phyloP scores from a whole-genome alignment of 2,888 invertebrate genomes.

The Noctua janthe region DNA sequence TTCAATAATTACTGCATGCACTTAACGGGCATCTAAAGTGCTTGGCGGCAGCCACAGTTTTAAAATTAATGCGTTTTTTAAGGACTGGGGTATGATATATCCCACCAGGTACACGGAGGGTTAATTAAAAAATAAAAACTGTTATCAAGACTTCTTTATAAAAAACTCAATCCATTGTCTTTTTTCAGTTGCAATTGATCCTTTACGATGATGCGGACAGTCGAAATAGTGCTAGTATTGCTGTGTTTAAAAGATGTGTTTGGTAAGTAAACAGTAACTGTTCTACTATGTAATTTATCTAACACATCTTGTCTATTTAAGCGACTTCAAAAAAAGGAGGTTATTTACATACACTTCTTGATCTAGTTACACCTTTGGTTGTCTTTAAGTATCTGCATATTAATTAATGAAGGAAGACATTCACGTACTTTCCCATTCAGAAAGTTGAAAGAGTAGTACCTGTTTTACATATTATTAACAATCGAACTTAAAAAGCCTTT shows the following conservation, averaged over 20 bases:
- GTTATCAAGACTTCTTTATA: background rate
- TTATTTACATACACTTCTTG: background rate
- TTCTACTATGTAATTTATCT: background rate
- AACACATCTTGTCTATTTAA: background rate
- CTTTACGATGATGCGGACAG: constrained; percentile 3
- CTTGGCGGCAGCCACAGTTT: no score
- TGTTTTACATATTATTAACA: background rate
- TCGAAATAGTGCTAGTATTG: constrained; percentile 9
- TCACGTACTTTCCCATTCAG: background rate
- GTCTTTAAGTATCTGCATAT: background rate
- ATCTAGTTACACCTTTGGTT: background rate
- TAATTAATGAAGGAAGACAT: background rate
- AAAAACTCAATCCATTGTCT: background rate
- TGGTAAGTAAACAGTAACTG: constrained; percentile 19
- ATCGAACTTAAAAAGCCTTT: background rate
- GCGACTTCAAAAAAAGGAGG: no score
- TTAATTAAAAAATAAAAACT: background rate
- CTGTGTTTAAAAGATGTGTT: constrained; percentile 9
- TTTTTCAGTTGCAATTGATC: background rate
- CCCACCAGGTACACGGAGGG: background rate
- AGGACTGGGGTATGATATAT: background rate
- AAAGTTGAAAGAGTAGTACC: background rate
- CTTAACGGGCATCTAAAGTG: background rate
- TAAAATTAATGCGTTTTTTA: no score
- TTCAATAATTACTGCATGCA: background rate